phyloP scores from a whole-genome alignment of 2,888 invertebrate genomes.

The Dascillus cervinus region DNA sequence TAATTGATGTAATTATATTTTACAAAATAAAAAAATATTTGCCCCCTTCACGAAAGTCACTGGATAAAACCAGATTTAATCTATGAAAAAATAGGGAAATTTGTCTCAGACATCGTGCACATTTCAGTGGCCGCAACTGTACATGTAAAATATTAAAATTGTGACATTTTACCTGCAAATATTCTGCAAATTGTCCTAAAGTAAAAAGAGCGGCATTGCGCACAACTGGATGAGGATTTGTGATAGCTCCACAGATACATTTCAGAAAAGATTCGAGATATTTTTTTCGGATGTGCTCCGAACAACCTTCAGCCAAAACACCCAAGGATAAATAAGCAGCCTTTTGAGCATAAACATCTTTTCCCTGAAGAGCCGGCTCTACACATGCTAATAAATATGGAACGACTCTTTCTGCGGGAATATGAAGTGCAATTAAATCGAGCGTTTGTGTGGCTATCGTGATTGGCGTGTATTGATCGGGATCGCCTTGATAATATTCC shows the following conservation, averaged over 20 bases:
- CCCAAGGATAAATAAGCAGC: conserved; percentile 68
- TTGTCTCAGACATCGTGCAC: too few relatives aligned
- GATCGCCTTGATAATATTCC: conserved; percentile 55
- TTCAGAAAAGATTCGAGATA: conserved; percentile 62
- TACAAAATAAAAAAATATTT: too few relatives aligned
- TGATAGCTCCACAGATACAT: conserved; percentile 63
- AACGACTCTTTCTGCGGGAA: conserved; percentile 69
- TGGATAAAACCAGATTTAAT: too few relatives aligned
- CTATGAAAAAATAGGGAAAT: too few relatives aligned
- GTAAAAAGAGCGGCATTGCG: conserved; percentile 72
- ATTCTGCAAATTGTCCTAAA: conserved; percentile 73
- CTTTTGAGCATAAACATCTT: conserved; percentile 56
- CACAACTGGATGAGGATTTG: conserved; percentile 54
- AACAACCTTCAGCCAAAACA: conserved; percentile 70
- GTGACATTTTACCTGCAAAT: conserved; percentile 59
- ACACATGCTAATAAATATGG: conserved; percentile 57
- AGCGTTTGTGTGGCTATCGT: conserved; percentile 67
- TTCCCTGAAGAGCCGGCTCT: conserved; percentile 56
- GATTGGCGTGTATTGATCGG: conserved; percentile 55
- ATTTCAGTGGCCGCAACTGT: too few relatives aligned
- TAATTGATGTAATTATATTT: too few relatives aligned
- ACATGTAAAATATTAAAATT: too few relatives aligned
- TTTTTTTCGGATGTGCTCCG: conserved; percentile 64
- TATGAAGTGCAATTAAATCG: conserved; percentile 63
- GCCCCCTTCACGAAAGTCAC: too few relatives aligned